Conservation (phyloP, 2,797 vertebrate genomes). For the Lagorchestes hirsutus region DNA sequence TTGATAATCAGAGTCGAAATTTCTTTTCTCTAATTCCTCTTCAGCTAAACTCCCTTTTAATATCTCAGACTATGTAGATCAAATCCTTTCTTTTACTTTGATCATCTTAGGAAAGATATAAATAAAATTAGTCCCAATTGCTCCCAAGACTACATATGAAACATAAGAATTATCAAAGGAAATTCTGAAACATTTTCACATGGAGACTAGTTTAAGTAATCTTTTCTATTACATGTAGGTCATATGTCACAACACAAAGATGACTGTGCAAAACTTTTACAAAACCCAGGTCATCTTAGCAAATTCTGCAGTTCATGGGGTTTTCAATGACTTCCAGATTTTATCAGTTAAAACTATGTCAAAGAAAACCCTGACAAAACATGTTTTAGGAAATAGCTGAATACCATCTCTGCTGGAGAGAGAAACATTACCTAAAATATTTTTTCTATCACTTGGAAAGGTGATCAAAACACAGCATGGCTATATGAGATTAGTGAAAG, state of each 20-base stretch:
- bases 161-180: neutral
- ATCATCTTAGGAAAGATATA: neutral
- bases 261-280: accelerated
- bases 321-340: neutral
- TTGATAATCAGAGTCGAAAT: neutral
- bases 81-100: neutral
- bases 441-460: neutral
- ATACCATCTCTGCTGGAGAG: neutral
- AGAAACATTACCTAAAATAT: slow-evolving; percentile 5
- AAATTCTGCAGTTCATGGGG: neutral
- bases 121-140: neutral
- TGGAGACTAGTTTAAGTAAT: neutral
- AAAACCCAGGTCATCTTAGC: neutral
- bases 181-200: neutral
- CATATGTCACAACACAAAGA: accelerated
- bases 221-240: neutral
- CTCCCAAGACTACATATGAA: neutral
- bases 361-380: neutral
- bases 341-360: neutral
- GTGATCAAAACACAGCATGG: neutral
- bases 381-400: neutral
- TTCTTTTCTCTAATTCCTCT: neutral
- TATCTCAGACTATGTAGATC: neutral
- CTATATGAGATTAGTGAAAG: neutral
- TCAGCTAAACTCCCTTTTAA: neutral